Base-by-base conservation (phyloP, 1,140 invertebrate species). In the Hermatobates lingyangjiaoensis region DNA sequence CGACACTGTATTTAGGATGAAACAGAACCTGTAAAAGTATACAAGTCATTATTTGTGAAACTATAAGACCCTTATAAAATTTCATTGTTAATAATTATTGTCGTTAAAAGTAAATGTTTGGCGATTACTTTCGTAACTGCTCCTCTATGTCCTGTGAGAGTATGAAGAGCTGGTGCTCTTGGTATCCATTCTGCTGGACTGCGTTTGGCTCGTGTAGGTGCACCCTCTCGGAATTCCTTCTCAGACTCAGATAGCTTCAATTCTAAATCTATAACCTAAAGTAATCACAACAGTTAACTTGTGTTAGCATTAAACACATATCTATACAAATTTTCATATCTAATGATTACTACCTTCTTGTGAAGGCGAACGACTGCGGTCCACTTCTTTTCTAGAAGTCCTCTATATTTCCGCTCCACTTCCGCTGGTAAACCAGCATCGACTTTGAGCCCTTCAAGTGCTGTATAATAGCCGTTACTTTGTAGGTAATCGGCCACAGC, bases 351-450 rank as follows among this genome's bases (percentile, higher is more conserved):
- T 60, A 87, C 89, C 77, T 98, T 98, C 70, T 98, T 98, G 68
- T 98, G 94, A 60, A 98, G 71, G 64, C 95, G 77, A 62, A 97
- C 94, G 51, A 98, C 93, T 20, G 95, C 96, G 15, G 92, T 97
- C 95, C 95, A 99, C 75, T 98, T 98, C 69, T 98, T 98, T 68
- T 98, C 95, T 39, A 99, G 71, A 24, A 98, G 76, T 55, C 94
- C 95, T 48, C 82, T 80, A 68, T 89, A 94, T 68, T 97, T 97
- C 62, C 91, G 85, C 66, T 97, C 93, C 56, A 92, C 81, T 62
- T 95, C 89, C 59, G 85, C 88, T 12, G 80, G 78, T 82, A 97
- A 86, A 64, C 93, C 89, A 52, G 93, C 85, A 70, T 98, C 95
- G 68, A 90, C 91, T 64, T 93, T 92, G 69, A 98, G 97, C 57